Evolutionary conservation across 2,113 vertebrate genomes (phyloP).

Genomic region (Gila orcuttii): DNA sequence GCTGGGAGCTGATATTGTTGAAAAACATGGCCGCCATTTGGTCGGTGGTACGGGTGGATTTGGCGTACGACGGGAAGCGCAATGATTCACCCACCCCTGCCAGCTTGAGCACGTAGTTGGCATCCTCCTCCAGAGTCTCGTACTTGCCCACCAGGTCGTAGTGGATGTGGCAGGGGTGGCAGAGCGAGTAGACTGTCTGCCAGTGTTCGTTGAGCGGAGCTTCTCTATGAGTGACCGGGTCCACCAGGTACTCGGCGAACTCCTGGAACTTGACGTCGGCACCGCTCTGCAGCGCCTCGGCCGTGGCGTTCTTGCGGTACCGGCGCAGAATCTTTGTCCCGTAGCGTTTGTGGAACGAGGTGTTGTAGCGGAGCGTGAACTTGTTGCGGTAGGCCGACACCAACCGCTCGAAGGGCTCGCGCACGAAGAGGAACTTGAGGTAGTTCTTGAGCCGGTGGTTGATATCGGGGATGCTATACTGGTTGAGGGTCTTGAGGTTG

Average conservation of each 20-base stretch:
- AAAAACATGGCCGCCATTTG: slow-evolving; percentile 98
- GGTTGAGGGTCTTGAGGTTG: slow-evolving; percentile 95
- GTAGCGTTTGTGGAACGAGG: slow-evolving; percentile 96
- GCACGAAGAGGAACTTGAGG: slow-evolving; percentile 97
- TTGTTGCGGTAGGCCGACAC: slow-evolving; percentile 98
- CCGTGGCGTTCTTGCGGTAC: slow-evolving; percentile 93
- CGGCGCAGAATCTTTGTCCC: slow-evolving; percentile 94
- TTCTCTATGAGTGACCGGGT: slow-evolving; percentile 90
- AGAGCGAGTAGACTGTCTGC: slow-evolving; percentile 94
- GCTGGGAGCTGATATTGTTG: slow-evolving; percentile 92
- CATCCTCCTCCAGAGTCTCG: slow-evolving; percentile 93
- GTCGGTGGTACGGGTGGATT: slow-evolving; percentile 97
- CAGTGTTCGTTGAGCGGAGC: slow-evolving; percentile 97
- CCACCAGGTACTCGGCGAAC: slow-evolving; percentile 91
- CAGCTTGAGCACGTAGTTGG: slow-evolving; percentile 88
- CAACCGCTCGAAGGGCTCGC: slow-evolving; percentile 94
- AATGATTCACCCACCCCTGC: slow-evolving; percentile 84
- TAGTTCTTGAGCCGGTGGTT: slow-evolving; percentile 97
- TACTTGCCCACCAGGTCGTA: slow-evolving; percentile 98
- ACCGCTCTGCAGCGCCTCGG: slow-evolving; percentile 86
- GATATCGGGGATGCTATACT: slow-evolving; percentile 96
- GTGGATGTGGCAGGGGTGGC: slow-evolving; percentile 96
- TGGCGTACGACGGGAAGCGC: slow-evolving; percentile 92
- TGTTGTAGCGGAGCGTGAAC: slow-evolving; percentile 98
- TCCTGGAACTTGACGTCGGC: slow-evolving; percentile 91